Evolutionary conservation across 1,140 invertebrate genomes (phyloP).

Genomic region (Acromyrmex heyeri): DNA sequence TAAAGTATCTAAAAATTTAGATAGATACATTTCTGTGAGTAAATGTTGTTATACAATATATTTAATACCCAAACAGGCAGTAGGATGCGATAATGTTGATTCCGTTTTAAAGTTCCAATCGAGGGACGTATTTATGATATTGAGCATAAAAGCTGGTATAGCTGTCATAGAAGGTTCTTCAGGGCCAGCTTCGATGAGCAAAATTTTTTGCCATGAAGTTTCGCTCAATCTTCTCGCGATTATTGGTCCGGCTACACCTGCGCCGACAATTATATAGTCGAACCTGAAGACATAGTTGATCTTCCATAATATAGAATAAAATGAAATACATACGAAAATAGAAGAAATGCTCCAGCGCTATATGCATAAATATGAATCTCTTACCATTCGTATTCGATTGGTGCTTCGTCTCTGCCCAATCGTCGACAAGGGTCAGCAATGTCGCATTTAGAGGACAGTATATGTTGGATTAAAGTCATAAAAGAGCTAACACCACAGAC

Average conservation of each 20-base stretch:
- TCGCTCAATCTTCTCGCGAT: constrained; percentile 88
- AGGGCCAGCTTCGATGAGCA: constrained; percentile 91
- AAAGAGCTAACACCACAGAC: constrained; percentile 83
- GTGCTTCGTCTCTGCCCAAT: constrained; percentile 77
- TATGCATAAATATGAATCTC: not conserved
- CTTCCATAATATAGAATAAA: constrained; percentile 19
- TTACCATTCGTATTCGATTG: constrained; percentile 76
- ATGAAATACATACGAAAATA: not conserved
- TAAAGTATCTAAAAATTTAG: too few relatives aligned
- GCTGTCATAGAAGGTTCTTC: constrained; percentile 91
- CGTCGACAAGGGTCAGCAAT: constrained; percentile 86
- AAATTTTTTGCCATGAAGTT: constrained; percentile 83
- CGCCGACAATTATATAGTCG: constrained; percentile 88
- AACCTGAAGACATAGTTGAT: constrained; percentile 78
- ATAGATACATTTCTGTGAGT: not conserved
- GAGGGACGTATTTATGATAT: constrained; percentile 87
- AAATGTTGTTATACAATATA: not conserved
- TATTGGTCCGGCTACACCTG: constrained; percentile 89
- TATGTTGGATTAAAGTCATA: constrained; percentile 86
- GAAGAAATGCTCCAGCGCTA: not conserved
- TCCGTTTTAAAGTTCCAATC: constrained; percentile 89
- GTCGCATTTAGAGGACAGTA: constrained; percentile 87
- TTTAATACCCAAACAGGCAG: constrained; percentile 82
- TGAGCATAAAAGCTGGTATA: constrained; percentile 89
- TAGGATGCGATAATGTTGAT: constrained; percentile 86